These are phyloP conservation scores for Microtus pennsylvanicus DNA, from an alignment of 2,113 vertebrate species.

Conservation along the genomic window DNA sequence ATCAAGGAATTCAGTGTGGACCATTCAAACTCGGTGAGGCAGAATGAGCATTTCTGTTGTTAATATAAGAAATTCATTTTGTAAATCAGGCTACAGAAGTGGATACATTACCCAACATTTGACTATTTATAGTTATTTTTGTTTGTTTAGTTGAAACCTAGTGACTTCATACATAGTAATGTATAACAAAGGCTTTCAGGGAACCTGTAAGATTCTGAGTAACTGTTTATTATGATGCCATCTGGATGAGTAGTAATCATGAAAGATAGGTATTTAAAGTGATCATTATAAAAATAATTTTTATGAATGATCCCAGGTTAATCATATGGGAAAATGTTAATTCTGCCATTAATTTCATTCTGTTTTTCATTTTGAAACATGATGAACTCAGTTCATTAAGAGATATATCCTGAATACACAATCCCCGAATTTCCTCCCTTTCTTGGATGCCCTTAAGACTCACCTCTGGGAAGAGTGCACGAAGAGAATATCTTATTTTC, in stretches of 20 bases:
- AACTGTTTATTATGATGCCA: not conserved
- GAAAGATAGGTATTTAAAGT: not conserved
- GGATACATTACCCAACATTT: not conserved
- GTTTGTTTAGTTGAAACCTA: not conserved
- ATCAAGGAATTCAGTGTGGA: not conserved
- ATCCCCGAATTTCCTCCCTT: not conserved
- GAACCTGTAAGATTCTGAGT: not conserved
- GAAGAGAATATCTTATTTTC: slow-evolving; percentile 62
- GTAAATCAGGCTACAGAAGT: not conserved
- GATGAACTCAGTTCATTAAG: slow-evolving; percentile 55
- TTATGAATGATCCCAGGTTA: slow-evolving; percentile 10
- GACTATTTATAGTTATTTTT: not conserved
- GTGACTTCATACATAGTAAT: not conserved
- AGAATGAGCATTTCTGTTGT: not conserved
- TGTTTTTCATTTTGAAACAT: slow-evolving; percentile 70
- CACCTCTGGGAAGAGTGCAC: slow-evolving; percentile 55
- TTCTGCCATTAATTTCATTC: slow-evolving; percentile 54
- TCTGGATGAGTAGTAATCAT: not conserved
- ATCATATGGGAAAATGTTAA: slow-evolving; percentile 19
- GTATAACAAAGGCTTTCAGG: not conserved
- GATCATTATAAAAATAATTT: slow-evolving; percentile 36
- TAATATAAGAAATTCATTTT: not conserved
- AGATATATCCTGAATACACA: slow-evolving; percentile 40
- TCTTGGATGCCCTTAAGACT: slow-evolving; percentile 1
- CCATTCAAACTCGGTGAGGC: not conserved